Evolutionary conservation across 2,888 invertebrate species (phyloP), one percentile per base, ranked within the genome.

Genomic region (Andricus curvator): DNA sequence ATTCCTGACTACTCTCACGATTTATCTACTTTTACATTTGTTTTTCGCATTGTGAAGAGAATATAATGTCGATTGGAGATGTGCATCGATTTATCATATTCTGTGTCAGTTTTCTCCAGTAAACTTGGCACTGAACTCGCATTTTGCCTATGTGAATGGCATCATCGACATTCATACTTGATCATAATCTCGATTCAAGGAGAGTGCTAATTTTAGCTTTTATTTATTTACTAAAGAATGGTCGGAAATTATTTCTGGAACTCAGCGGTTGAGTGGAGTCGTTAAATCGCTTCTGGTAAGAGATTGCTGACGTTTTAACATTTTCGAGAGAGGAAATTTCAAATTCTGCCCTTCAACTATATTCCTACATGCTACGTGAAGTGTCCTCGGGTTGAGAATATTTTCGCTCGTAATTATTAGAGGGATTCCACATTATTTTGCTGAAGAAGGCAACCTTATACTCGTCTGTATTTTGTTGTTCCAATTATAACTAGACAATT

Each of bases 291-390:
- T 20, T 68, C 17, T 70, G 29, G 17, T 48, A 17, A 11, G 70
- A 51, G 17, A 70, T 33, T 70, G 70, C 70, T 70, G 70, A 70
- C 70, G 70, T n/a, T 70, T 51, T 51, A 70, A 70, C 48, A 70
- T 51, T 70, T 70, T 29, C 48, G 25, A 29, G 48, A 44, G 20
- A 70, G 29, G 51, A 51, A 51, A 29, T 51, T 70, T 70, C 48
- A 51, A 70, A 25, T 11, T 48, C 25, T 15, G 22, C 62, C 62
- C 41, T 68, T 68, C 22, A 70, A 4, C 48, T 20, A 20, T 51
- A 51, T 51, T 70, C 51, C 29, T 22, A 13, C 67, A 56, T n/a
- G 9, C 62, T 25, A 48, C 44, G 17, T 51, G 48, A 51, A 70
- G 48, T 29, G 29, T 48, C 20, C 70, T 70, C 44, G 15, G 29